Evolutionary conservation across 2,797 vertebrate species (phyloP), one percentile per base, ranked within the genome.

Genomic region (Phrynocephalus forsythii): DNA sequence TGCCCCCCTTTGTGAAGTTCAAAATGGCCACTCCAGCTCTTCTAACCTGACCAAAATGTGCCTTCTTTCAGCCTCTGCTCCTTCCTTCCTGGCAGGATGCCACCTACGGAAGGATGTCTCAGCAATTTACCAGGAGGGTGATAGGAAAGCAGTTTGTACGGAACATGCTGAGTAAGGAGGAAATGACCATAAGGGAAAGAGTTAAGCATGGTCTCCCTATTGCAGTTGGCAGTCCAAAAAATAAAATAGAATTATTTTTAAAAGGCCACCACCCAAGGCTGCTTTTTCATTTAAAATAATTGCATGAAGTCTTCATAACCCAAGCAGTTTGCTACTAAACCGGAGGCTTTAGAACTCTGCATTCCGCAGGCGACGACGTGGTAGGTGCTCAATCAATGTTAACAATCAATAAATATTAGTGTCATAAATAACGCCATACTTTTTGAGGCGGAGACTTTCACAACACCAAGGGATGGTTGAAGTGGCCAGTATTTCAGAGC

Each of bases 381-480:
- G 44, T 76, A 2, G n/a, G 20, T 68, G 18, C 38, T 83, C 77
- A 83, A 87, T 77, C 80, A 83, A 77, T 87, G 86, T 24, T 38
- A 68, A 38, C 9, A 26, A 87, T 87, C 86, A 38, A 77, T 83
- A 87, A 77, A 82, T 82, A 77, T 87, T 87, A 82, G 72, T 82
- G 33, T 76, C n/a, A 83, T 83, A 87, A 82, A 87, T 76, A 82
- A 77, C 1, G 66, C n/a, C 73, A n/a, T 30, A 56, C 24, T 56
- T 28, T 26, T 44, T n/a, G 77, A 77, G 80, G 33, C 50, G 71
- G 22, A n/a, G 2, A 76, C 2, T 15, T 68, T 68, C 68, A 72
- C 72, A 52, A 76, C 67, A 44, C 75, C 22, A 56, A 77, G 24
- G 20, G 16, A 38, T 28, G n/a, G 56, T 15, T 10, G 15, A 76